phyloP scores from a whole-genome alignment of 2,888 invertebrate genomes.

The Gnatocerus cornutus region DNA sequence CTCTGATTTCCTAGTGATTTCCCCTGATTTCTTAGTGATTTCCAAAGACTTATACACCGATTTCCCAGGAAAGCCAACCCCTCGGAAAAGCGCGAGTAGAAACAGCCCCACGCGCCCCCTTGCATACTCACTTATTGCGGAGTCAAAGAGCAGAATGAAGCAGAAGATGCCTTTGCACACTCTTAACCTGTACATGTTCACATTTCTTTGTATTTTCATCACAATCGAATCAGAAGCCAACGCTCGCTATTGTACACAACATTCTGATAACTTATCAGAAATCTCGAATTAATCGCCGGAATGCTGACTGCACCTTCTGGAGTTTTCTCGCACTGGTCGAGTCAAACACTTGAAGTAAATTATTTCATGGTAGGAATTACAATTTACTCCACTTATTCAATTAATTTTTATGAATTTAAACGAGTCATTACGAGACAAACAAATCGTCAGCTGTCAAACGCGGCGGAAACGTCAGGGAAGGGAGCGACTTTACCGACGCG shows the following conservation, averaged over 20 bases:
- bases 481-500: too few species aligned
- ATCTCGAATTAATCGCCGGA: conserved; percentile 7
- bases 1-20: too few species aligned
- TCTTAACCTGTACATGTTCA: conserved; percentile 56
- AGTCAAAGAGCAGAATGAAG: conserved; percentile 50
- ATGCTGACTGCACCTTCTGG: neutral
- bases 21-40: too few species aligned
- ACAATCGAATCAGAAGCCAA: neutral
- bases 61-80: too few species aligned
- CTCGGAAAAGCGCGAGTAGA: neutral
- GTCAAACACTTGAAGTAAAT: conserved; percentile 56
- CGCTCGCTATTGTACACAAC: conserved; percentile 36
- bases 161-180: conserved; percentile 48
- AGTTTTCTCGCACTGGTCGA: neutral
- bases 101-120: too few species aligned
- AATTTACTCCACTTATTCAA: conserved; percentile 66
- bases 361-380: conserved; percentile 55
- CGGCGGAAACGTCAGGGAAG: neutral
- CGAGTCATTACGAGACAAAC: conserved; percentile 53
- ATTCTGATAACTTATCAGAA: conserved; percentile 56
- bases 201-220: conserved; percentile 51
- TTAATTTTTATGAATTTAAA: conserved; percentile 65
- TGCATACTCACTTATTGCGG: conserved; percentile 41
- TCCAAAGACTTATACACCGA: too few species aligned
- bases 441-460: conserved; percentile 32